Conservation (phyloP, 2,797 vertebrate species). For the Crocidura indochinensis region DNA sequence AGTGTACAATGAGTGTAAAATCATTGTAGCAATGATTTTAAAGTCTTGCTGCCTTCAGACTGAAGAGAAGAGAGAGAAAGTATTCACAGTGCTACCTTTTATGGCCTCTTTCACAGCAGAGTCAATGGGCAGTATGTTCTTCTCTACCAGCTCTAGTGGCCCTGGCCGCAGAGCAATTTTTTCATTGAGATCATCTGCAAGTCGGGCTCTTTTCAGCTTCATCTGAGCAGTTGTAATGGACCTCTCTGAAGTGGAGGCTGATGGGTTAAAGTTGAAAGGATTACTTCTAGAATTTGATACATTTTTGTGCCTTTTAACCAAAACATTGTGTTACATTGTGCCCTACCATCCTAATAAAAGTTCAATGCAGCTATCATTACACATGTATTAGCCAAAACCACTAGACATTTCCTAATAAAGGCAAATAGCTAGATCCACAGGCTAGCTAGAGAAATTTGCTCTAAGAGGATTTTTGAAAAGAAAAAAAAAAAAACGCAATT, state of each 20-base stretch:
- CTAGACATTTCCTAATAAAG: constrained; percentile 80
- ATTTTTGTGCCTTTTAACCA: constrained; percentile 43
- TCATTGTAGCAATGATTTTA: too few species aligned
- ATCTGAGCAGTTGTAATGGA: constrained; percentile 93
- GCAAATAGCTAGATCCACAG: constrained; percentile 57
- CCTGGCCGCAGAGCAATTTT: constrained; percentile 96
- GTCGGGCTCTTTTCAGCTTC: constrained; percentile 95
- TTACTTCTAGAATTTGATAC: constrained; percentile 63
- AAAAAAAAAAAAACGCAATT: constrained; percentile 48
- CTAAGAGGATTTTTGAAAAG: constrained; percentile 10
- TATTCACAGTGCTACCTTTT: constrained; percentile 90
- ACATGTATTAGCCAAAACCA: constrained; percentile 73
- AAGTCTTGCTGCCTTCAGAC: not conserved
- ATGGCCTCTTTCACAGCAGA: constrained; percentile 93
- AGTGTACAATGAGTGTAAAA: too few species aligned
- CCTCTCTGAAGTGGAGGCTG: constrained; percentile 92
- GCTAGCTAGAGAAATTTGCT: constrained; percentile 66
- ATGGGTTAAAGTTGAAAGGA: constrained; percentile 81
- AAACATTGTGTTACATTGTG: constrained; percentile 45
- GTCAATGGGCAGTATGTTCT: constrained; percentile 96
- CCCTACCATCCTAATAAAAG: constrained; percentile 68
- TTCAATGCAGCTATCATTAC: constrained; percentile 66
- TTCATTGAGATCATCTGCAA: constrained; percentile 95
- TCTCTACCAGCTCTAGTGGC: constrained; percentile 96
- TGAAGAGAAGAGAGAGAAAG: not conserved